These are phyloP conservation scores for Arnoldichthys spilopterus DNA, from an alignment of 2,797 vertebrate genomes.

Conservation along the genomic window DNA sequence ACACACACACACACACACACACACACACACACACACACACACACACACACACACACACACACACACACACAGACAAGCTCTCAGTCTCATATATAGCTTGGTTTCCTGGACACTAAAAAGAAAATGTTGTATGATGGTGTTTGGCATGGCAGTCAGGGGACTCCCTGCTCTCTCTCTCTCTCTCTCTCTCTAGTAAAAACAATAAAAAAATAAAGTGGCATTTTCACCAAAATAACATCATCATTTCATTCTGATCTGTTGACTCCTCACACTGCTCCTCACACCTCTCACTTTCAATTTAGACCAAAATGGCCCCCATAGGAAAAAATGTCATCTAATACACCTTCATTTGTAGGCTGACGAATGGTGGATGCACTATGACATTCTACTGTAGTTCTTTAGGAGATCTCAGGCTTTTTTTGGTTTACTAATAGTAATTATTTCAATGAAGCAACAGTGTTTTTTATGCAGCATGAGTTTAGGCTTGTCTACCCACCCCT, in stretches of 20 bases:
- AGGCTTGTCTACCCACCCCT: neutral
- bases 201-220: neutral
- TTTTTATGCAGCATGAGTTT: neutral
- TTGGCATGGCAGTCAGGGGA: neutral
- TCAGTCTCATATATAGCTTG: neutral
- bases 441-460: neutral
- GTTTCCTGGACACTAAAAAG: neutral
- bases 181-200: neutral
- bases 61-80: slow-evolving; percentile 36
- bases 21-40: slow-evolving; percentile 45
- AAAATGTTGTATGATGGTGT: neutral
- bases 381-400: too few relatives aligned
- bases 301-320: neutral
- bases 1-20: slow-evolving; percentile 10
- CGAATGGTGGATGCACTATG: too few relatives aligned
- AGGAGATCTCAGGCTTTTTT: neutral
- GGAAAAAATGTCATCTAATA: too few relatives aligned
- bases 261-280: neutral
- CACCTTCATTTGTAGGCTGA: too few relatives aligned
- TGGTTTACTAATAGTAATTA: neutral
- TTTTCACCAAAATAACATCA: neutral
- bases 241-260: too few relatives aligned
- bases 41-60: slow-evolving; percentile 28
- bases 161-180: neutral
- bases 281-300: neutral